Evolutionary conservation across 2,888 invertebrate species (phyloP), one percentile per base, ranked within the genome.

Genomic region (Lasioglossum leucozonium): DNA sequence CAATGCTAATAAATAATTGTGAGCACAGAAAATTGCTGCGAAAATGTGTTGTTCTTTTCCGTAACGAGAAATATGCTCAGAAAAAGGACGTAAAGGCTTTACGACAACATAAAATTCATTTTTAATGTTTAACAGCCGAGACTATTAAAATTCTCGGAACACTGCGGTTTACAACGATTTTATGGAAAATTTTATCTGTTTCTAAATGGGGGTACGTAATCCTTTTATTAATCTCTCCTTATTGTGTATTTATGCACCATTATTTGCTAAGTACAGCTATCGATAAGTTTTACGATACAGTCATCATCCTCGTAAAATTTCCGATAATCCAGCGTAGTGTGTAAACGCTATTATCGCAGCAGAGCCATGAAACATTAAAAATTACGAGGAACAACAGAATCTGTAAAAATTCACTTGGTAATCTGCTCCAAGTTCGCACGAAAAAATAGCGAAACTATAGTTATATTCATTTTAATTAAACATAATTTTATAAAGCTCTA

Each of bases 211-310:
- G 30, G 1, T 3, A 62, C 62, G 62, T 62, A 62, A 62, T 62
- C 30, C 30, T 62, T 62, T 62, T 62, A 62, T 62, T 30, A 30
- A 62, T 26, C 30, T 16, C 62, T 30, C 30, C 18, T 16, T 62
- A 34, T 62, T 62, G 18, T 34, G 16, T 62, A 62, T 62, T 47
- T 62, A 18, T 62, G 62, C 62, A 8, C 34, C 62, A 62, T 62
- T 62, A 62, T 62, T 34, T 30, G 62, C 62, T 30, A 8, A 62
- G 62, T 34, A 62, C 62, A 62, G 62, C 62, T 62, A 34, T 62
- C 62, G 30, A 62, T 62, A 62, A 62, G 18, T 34, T 62, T 62
- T 62, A 62, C 62, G 62, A 62, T 13, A 3, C 30, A 30, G 30
- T 62, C 26, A 30, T 30, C 30, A 30, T 62, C 16, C 30, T 62